Conservation (phyloP, 2,888 invertebrate genomes). For the Neoaliturus tenellus region DNA sequence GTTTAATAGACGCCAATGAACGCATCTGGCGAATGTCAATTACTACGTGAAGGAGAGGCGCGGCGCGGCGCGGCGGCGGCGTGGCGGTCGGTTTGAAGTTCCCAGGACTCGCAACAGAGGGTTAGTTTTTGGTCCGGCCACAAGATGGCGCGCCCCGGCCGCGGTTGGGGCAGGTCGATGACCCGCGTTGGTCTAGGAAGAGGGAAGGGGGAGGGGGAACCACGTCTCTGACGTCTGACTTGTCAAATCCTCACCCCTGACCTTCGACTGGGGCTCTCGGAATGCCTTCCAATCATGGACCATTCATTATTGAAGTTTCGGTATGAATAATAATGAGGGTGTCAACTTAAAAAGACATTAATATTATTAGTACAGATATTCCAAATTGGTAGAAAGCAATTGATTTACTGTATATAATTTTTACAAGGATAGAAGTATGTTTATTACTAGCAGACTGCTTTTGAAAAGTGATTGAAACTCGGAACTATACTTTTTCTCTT, state of each 20-base stretch:
- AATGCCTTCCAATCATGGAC: slow-evolving; percentile 33
- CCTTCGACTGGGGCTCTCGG: slow-evolving; percentile 23
- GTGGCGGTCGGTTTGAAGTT: slow-evolving; percentile 36
- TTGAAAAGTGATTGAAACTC: no score
- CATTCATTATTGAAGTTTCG: slow-evolving; percentile 37
- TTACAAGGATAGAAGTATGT: no score
- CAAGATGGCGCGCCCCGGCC: slow-evolving; percentile 31
- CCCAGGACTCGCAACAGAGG: slow-evolving; percentile 29
- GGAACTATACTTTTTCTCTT: no score
- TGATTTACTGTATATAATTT: no score
- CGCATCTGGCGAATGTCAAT: slow-evolving; percentile 38
- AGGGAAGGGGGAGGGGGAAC: slow-evolving; percentile 4
- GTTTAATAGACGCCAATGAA: neutral
- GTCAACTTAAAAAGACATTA: no score
- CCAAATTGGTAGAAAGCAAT: no score
- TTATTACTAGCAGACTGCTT: no score
- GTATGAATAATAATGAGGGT: no score
- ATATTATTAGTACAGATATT: no score
- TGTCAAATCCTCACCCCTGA: slow-evolving; percentile 49
- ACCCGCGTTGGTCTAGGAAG: neutral
- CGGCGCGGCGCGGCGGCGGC: neutral
- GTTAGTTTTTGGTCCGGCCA: slow-evolving; percentile 22
- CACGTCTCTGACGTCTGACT: slow-evolving; percentile 5
- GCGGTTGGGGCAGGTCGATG: slow-evolving; percentile 40
- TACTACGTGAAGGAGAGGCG: no score